Percentiles rank a stretch among this genome's conserved stretches.
phyloP scores from a whole-genome alignment of 2,888 invertebrate genomes.

The Thera britannica region DNA sequence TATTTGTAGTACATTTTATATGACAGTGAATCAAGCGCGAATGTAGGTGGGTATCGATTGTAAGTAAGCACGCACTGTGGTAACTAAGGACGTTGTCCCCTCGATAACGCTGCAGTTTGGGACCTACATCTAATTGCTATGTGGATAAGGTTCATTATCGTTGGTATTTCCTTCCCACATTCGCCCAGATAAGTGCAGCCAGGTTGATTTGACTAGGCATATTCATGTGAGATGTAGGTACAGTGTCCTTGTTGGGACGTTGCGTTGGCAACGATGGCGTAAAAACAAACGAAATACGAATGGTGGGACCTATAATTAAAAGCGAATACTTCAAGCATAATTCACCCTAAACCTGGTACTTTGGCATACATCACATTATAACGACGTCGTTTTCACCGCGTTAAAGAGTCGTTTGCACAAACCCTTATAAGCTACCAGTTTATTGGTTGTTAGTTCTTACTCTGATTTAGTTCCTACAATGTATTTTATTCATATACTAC shows the following conservation, averaged over 20 bases:
- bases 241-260: not conserved
- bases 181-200: not conserved
- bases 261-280: no score
- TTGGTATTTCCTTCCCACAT: not conserved
- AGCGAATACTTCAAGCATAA: no score
- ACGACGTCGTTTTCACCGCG: no score
- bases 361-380: no score
- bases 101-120: not conserved
- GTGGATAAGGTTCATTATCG: conserved; percentile 3
- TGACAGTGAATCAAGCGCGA: conserved; percentile 20
- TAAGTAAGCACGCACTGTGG: conserved; percentile 11
- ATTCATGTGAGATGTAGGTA: not conserved
- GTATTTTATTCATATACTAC: not conserved
- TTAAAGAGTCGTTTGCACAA: no score
- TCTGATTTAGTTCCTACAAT: no score
- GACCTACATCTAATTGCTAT: conserved; percentile 17
- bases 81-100: conserved; percentile 24
- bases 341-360: no score
- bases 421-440: no score
- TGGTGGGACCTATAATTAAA: not conserved
- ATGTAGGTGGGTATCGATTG: conserved; percentile 4
- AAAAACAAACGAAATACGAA: not conserved
- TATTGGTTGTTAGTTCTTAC: no score
- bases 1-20: conserved; percentile 8
- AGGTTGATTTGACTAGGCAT: not conserved